phyloP scores from a whole-genome alignment of 2,888 invertebrate genomes.

The Lithophane socia region DNA sequence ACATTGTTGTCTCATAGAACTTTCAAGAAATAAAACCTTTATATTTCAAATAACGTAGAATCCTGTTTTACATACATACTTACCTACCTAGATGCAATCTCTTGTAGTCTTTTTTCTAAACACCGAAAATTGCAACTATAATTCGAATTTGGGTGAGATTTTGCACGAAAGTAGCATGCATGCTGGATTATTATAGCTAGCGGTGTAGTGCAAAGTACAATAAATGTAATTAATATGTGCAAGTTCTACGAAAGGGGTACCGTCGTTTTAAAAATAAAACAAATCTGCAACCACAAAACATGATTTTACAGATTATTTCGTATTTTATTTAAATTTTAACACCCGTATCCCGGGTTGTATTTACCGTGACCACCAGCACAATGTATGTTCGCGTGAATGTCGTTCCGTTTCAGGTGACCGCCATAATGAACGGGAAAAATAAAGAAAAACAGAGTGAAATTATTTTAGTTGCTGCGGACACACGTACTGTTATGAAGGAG shows the following conservation, averaged over 20 bases:
- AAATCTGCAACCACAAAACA: conserved; percentile 6
- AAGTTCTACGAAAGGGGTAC: not conserved
- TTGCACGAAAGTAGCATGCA: not conserved
- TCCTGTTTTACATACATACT: not conserved
- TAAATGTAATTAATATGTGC: not conserved
- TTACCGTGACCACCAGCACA: conserved; percentile 38
- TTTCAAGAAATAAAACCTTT: conserved; percentile 4
- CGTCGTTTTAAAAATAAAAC: conserved; percentile 1
- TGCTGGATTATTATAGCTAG: not conserved
- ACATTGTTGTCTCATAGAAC: not conserved
- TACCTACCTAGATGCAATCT: not conserved
- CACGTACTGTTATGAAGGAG: not conserved
- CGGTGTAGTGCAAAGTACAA: not conserved
- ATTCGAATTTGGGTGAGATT: not conserved
- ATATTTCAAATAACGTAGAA: not conserved
- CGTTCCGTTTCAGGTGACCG: conserved; percentile 44
- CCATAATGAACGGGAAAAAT: conserved; percentile 30
- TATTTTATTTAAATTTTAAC: conserved; percentile 53
- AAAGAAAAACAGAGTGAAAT: conserved; percentile 35
- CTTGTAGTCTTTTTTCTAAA: not conserved
- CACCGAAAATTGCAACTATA: not conserved
- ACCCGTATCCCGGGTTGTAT: conserved; percentile 37
- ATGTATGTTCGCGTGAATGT: conserved; percentile 34
- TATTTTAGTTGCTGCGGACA: conserved; percentile 12
- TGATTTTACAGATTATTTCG: conserved; percentile 35